Evolutionary conservation across 2,113 vertebrate species (phyloP), one percentile per base, ranked within the genome.

Genomic region (Pipa parva): DNA sequence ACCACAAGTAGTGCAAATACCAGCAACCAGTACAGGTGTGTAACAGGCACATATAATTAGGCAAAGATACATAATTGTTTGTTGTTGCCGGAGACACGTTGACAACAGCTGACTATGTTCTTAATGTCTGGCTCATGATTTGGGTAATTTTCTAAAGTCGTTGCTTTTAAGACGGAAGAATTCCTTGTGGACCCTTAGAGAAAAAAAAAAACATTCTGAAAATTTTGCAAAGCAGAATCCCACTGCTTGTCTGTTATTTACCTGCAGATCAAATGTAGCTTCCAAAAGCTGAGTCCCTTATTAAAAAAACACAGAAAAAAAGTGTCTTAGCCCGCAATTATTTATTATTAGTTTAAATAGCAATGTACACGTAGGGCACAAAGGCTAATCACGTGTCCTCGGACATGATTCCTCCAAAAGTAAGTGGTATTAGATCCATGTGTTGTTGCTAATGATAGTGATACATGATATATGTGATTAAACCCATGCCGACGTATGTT

Each of bases 81-180:
- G 82, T 74, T 87, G 76, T 85, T 83, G 66, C 66, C 48, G 75
- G 75, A 75, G 79, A 80, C 39, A 63, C 76, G 82, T 82, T 85
- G 74, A 78, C 74, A 81, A 76, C 81, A 83, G 78, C 79, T 86
- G 84, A 82, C 72, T 76, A 75, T 60, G 3, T 72, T 79, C 72
- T 71, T 81, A 81, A 83, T 78, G 72, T 72, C 75, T 72, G 76
- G 73, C 72, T 84, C 74, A 71, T 51, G 78, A 75, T 73, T 80
- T 76, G 59, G 73, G 72, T 77, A 78, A 86, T 84, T 78, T 85
- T 82, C 79, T 76, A 73, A 50, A 65, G 75, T 72, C 73, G 77
- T 61, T 55, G 70, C 27, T 73, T 60, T 77, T 81, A n/a, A 75
- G 71, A 73, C 39, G 59, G 56, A 65, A 76, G 71, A 80, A 76